Conservation (phyloP, 2,113 vertebrate species). For the Rhea pennata region DNA sequence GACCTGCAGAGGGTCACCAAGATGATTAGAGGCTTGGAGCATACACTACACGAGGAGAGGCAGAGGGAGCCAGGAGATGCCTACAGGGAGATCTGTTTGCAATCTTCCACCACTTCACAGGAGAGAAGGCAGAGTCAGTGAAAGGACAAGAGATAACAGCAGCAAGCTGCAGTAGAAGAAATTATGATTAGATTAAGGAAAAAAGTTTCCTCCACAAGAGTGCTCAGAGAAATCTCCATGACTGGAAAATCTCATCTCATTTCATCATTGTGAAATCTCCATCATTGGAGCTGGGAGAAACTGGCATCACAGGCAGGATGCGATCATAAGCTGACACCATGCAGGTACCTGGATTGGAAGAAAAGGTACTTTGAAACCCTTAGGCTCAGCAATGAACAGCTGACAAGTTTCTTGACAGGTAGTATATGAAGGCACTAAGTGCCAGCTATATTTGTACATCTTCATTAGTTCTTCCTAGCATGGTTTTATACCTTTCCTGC, state of each 20-base stretch:
- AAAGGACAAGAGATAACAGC: neutral
- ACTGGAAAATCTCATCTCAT: neutral
- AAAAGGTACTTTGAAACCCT: neutral
- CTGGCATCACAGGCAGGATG: neutral
- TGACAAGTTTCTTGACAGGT: neutral
- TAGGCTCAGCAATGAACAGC: neutral
- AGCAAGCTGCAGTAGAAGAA: neutral
- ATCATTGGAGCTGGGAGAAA: neutral
- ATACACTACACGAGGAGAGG: accelerated
- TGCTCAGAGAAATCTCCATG: neutral
- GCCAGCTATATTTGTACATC: neutral
- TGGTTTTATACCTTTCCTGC: neutral
- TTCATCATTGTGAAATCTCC: neutral
- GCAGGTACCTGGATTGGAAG: neutral
- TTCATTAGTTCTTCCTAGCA: neutral
- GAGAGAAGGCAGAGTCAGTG: neutral
- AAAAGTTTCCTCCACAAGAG: neutral
- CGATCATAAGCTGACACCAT: neutral
- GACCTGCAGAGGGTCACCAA: neutral
- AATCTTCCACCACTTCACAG: neutral
- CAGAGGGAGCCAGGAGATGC: neutral
- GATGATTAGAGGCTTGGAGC: neutral
- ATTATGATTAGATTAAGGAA: neutral
- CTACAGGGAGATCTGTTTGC: neutral
- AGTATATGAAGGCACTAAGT: neutral